Evolutionary conservation across 2,888 invertebrate species (phyloP), one percentile per base, ranked within the genome.

Genomic region (Thera obeliscata): DNA sequence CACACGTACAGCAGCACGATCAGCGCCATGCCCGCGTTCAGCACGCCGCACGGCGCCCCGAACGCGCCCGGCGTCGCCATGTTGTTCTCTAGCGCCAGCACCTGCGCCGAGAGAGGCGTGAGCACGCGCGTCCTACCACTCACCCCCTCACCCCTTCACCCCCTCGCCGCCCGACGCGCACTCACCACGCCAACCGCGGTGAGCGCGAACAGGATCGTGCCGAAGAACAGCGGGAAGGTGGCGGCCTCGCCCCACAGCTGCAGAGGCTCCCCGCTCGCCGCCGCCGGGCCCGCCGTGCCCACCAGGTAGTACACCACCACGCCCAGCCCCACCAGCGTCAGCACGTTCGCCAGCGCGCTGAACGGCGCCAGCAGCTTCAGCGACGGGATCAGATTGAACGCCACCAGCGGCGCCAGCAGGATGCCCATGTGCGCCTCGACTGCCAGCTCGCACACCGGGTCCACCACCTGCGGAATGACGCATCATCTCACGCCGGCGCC

Each of bases 161-260:
- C 33, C 38, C 7, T 4, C 9, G 22, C 22, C 4, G 5, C 7
- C 3, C 36, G 5, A 9, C 12, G 2, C 1, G n/a, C 9, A 87
- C 96, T 94, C 82, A 96, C 96, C 89, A 96, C 96, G 35, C 96
- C 96, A 46, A 96, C 96, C 1, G 96, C 96, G 76, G 96, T 98
- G 76, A 98, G 94, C 0, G 98, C 97, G 87, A 98, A 99, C 66
- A 99, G 94, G 2, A 97, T 97, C 0, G 98, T 98, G 1, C 98
- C 98, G 85, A 99, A 98, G 93, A 98, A 99, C 1, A 99, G 94
- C 0, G 99, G 99, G 81, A 98, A 96, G 64, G 96, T 94, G 50
- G 94, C 0, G 98, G 97, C 80, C 87, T 8, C 96, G 81, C 22
- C 96, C 97, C 67, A 96, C 94, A 3, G 95, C 91, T 95, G 94